Base-by-base conservation (phyloP, 2,797 vertebrate genomes). In the Gobionotothen gibberifrons region DNA sequence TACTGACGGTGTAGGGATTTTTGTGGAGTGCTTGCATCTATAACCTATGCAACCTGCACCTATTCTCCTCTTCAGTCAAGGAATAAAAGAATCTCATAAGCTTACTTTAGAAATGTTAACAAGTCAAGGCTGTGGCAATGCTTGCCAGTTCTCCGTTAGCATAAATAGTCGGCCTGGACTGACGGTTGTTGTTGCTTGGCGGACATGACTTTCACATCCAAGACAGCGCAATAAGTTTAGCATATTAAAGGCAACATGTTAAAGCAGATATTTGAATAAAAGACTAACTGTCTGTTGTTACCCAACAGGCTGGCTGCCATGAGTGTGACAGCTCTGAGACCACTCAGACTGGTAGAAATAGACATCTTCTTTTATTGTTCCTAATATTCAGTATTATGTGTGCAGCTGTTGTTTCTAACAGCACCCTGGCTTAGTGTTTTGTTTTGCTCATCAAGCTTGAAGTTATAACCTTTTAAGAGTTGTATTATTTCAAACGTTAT, bases 121-220 rank as follows among this genome's bases (percentile, higher is more conserved):
- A 14, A 19, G 36, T n/a, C 48, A 15, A 3, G 44, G 8, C 11
- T 47, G 53, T 21, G 16, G 16, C 12, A 55, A 4, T 26, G 40
- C 51, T 46, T 51, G 49, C 39, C 5, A 17, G 17, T 26, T 62
- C 51, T 40, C 13, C 71, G 21, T 47, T 51, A 40, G 42, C 40
- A 15, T 54, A n/a, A 32, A 69, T 40, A 65, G 22, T 9, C n/a
- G 9, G 46, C 12, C 9, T 58, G 39, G 46, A 26, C 26, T 26
- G 26, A 47, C 29, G 4, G 39, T 54, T 11, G 43, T 36, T 21
- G 58, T 59, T 68, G 47, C 32, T 43, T 57, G 44, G 17, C 56
- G 15, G 39, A 56, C 49, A 57, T 67, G 19, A 61, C 57, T 4
- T 21, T 71, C 21, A 44, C 54, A 53, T 62, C 12, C 58, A 65